phyloP scores from a whole-genome alignment of 2,113 vertebrate genomes.

The Caracal caracal region DNA sequence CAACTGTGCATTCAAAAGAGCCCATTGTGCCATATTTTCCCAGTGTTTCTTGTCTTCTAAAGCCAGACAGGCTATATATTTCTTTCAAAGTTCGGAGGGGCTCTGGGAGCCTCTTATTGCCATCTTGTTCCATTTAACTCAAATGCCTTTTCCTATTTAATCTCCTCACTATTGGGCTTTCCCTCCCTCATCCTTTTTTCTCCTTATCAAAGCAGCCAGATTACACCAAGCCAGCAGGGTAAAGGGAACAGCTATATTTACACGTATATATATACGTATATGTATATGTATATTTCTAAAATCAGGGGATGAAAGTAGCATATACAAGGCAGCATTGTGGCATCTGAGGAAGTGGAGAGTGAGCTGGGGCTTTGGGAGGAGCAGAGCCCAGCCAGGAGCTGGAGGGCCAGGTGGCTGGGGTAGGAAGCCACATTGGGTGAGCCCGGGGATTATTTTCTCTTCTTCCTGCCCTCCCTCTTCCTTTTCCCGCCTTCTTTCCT shows the following conservation, averaged over 20 bases:
- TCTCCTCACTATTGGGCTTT: neutral
- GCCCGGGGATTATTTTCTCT: neutral
- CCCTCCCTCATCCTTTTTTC: neutral
- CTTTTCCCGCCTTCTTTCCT: neutral
- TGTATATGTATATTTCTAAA: too few species aligned
- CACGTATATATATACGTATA: neutral
- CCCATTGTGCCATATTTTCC: neutral
- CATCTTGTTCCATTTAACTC: constrained; percentile 20
- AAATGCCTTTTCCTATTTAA: neutral
- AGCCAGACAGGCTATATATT: neutral
- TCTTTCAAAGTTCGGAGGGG: constrained; percentile 23
- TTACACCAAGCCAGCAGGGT: neutral
- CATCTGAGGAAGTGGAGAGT: neutral
- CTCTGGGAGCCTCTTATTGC: neutral
- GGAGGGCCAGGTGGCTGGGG: neutral
- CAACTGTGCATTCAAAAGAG: neutral
- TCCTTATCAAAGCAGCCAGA: constrained; percentile 50
- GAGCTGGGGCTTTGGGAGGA: neutral
- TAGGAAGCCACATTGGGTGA: neutral
- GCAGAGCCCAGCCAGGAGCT: neutral
- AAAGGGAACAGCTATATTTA: neutral
- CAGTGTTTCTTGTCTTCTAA: neutral
- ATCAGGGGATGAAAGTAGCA: neutral
- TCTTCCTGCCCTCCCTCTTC: neutral
- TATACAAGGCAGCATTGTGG: rapidly evolving